Base-by-base conservation (phyloP, 2,113 vertebrate genomes). In the Hiodon alosoides region DNA sequence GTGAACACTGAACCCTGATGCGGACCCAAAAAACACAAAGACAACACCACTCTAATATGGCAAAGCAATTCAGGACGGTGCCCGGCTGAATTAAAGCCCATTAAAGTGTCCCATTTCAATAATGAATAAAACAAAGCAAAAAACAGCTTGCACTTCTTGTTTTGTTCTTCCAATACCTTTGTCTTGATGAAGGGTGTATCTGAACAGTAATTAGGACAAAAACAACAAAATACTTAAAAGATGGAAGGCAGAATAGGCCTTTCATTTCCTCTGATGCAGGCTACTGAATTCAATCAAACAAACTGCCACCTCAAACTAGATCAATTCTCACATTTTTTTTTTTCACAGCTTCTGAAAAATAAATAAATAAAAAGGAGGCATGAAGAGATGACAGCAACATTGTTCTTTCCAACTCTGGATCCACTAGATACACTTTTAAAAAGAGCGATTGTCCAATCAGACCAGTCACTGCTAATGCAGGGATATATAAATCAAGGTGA, bases 401-500 rank as follows among this genome's bases (percentile, higher is more conserved):
- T 82, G 85, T 83, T 83, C 69, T 72, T 73, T 31, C 74, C 65
- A 81, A 83, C 77, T 80, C 72, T 75, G 75, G 79, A 71, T 79
- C 85, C 85, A 86, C 84, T 58, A 72, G 70, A 11, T 72, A 70
- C 55, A 68, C 78, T 64, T 80, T 87, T 89, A 81, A 86, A 84
- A 87, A 79, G 78, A 86, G 85, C 79, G 81, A 81, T 86, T 87
- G 82, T 83, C 81, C 81, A 79, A 86, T 83, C 80, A 62, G 80
- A 86, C 72, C 75, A 80, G 85, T 87, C 81, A 74, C 78, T 80
- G 82, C 79, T 80, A 84, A 89, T 88, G 81, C 86, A 82, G 83
- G 79, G 74, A 83, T 85, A 83, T 82, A 89, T 87, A 88, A 89
- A 89, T 89, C 85, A 87, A 78, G 67, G 14, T 69, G 73, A 77